Evolutionary conservation across 2,113 vertebrate genomes (phyloP).

Genomic region (Chinchilla lanigera): DNA sequence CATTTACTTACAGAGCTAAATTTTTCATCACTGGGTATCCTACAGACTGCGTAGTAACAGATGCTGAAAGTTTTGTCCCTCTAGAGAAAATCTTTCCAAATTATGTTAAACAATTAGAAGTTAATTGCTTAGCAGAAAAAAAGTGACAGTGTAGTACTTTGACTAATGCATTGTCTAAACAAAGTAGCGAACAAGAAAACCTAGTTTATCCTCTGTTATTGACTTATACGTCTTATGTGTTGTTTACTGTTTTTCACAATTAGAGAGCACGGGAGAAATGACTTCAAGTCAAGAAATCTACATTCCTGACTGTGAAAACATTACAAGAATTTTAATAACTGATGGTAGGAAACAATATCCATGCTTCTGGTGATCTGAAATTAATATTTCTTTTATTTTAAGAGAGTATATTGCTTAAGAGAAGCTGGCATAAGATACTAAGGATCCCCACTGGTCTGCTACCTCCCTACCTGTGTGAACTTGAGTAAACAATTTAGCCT

Average conservation of each 20-base stretch:
- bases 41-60: background rate
- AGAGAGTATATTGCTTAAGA: background rate
- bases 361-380: background rate
- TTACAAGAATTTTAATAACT: background rate
- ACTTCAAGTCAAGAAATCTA: background rate
- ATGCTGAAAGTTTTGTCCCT: background rate
- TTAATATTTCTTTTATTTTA: conserved; percentile 36
- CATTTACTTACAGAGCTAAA: background rate
- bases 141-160: background rate
- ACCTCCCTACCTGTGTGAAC: background rate
- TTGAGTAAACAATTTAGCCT: background rate
- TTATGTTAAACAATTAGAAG: conserved; percentile 29
- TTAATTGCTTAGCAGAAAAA: background rate
- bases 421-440: background rate
- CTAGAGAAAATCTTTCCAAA: background rate
- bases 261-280: background rate
- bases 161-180: background rate
- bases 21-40: background rate
- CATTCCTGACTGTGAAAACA: background rate
- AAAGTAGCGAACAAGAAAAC: background rate
- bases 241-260: background rate
- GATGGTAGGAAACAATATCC: background rate
- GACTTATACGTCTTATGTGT: background rate
- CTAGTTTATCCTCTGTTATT: background rate
- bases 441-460: background rate